Evolutionary conservation across 2,113 vertebrate genomes (phyloP).

Genomic region (Donacobius atricapilla): DNA sequence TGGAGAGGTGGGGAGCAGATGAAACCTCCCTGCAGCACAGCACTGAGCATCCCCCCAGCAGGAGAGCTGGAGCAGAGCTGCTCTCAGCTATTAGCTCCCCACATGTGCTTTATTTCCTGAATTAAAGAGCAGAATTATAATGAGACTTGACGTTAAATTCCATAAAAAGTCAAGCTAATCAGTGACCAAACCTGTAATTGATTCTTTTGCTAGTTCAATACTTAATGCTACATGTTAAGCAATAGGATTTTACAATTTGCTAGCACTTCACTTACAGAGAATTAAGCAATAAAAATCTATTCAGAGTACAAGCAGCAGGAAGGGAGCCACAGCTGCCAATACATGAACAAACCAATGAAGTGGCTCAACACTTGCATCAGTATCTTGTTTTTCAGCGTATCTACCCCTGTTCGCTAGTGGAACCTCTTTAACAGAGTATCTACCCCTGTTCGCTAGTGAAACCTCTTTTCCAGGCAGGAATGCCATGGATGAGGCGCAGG

Average conservation of each 20-base stretch:
- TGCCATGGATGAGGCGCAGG: rapidly evolving
- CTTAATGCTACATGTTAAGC: constrained; percentile 70
- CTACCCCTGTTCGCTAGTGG: neutral
- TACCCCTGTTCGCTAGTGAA: neutral
- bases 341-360: constrained; percentile 22
- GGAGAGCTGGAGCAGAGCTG: neutral
- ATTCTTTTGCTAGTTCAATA: constrained; percentile 70
- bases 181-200: constrained; percentile 63
- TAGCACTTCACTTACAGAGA: constrained; percentile 68
- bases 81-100: neutral
- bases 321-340: neutral
- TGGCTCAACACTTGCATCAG: constrained; percentile 24
- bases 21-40: neutral
- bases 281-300: constrained; percentile 75
- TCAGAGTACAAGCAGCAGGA: constrained; percentile 60
- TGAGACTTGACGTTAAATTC: constrained; percentile 41
- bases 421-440: neutral
- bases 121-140: constrained; percentile 43
- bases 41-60: neutral
- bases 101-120: neutral
- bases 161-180: constrained; percentile 63
- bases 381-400: constrained; percentile 33
- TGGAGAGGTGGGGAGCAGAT: neutral
- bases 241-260: constrained; percentile 72
- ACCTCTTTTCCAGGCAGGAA: neutral